phyloP scores from a whole-genome alignment of 2,113 vertebrate genomes.

The Hippocampus zosterae region DNA sequence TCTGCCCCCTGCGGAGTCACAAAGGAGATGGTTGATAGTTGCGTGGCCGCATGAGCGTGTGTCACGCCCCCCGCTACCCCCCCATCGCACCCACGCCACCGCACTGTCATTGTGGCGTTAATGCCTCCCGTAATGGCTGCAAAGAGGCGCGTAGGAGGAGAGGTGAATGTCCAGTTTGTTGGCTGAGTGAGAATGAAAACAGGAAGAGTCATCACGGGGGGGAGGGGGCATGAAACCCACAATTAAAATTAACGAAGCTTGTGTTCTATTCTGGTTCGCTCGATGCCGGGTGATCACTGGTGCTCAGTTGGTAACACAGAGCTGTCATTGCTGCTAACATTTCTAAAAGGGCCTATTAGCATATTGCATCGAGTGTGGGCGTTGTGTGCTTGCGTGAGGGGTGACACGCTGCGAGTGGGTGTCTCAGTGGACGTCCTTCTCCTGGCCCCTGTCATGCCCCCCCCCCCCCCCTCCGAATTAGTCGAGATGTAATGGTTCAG shows the following conservation, averaged over 20 bases:
- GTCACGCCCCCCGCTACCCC: constrained; percentile 40
- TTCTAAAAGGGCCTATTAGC: constrained; percentile 7
- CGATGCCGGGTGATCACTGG: not conserved
- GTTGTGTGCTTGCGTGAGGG: not conserved
- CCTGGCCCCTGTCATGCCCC: constrained; percentile 12
- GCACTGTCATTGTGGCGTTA: constrained; percentile 43
- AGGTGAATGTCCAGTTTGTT: constrained; percentile 1
- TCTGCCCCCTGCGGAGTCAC: constrained; percentile 34
- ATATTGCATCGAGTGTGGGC: constrained; percentile 11
- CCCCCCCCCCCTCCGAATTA: constrained; percentile 13
- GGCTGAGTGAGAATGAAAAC: constrained; percentile 8
- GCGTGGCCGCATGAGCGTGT: constrained; percentile 41
- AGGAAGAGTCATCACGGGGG: not conserved
- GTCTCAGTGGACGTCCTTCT: constrained; percentile 36
- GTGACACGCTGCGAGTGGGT: constrained; percentile 4
- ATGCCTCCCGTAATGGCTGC: constrained; percentile 41
- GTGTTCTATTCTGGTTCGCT: not conserved
- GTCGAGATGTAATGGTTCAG: constrained; percentile 51
- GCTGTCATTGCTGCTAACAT: constrained; percentile 1
- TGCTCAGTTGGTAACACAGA: not conserved
- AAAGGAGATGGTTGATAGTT: constrained; percentile 44
- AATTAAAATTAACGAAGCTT: not conserved
- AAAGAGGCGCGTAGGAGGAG: constrained; percentile 19
- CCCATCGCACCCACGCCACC: not conserved
- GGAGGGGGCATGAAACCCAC: not conserved